Evolutionary conservation across 1,140 invertebrate genomes (phyloP).

Genomic region (Berghia stephanieae): DNA sequence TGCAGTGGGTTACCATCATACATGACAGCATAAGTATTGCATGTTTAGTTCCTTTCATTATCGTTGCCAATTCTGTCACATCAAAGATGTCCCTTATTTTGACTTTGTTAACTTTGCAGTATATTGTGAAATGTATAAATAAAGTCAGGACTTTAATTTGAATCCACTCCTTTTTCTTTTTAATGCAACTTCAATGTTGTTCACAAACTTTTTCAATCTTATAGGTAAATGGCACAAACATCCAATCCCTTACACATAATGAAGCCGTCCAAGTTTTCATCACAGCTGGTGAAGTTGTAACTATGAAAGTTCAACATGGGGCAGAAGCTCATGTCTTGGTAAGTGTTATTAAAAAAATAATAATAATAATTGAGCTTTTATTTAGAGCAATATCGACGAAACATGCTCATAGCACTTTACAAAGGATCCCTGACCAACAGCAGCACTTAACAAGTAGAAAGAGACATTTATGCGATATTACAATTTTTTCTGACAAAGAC

Average conservation of each 20-base stretch:
- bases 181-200: neutral
- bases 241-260: constrained; percentile 54
- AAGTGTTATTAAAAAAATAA: constrained; percentile 25
- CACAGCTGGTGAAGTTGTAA: constrained; percentile 53
- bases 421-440: too few species aligned
- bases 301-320: constrained; percentile 53
- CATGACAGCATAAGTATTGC: too few species aligned
- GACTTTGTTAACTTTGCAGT: too few species aligned
- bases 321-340: constrained; percentile 54
- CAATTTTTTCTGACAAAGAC: too few species aligned
- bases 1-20: too few species aligned
- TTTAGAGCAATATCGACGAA: neutral
- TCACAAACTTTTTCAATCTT: neutral
- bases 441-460: too few species aligned
- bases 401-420: too few species aligned
- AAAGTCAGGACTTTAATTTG: neutral
- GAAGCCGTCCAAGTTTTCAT: constrained; percentile 60
- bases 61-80: too few species aligned
- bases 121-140: too few species aligned
- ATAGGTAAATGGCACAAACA: constrained; percentile 59
- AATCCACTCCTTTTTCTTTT: neutral
- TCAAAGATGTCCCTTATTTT: too few species aligned
- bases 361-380: neutral
- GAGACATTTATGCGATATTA: too few species aligned
- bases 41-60: too few species aligned